Base-by-base conservation (phyloP, 2,888 invertebrate genomes). In the Cephalotes varians region DNA sequence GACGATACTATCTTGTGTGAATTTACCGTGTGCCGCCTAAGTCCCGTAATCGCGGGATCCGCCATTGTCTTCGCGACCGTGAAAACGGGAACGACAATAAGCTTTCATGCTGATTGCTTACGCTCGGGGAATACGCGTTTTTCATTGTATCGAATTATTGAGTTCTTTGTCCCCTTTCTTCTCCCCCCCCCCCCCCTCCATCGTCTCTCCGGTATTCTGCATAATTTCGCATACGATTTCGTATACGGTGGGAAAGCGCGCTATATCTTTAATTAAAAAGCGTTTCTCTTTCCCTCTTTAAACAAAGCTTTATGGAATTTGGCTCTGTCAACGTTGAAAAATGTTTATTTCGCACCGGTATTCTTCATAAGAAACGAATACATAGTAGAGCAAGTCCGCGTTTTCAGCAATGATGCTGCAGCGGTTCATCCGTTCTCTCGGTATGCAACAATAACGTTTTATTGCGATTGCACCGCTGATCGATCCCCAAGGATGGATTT, bases 391-490 rank as follows among this genome's bases (percentile, higher is more conserved):
- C 65, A 49, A 25, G 25, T 10, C 4, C 25, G 18, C 18, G 21
- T 80, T 73, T 80, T 21, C 28, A 77, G 2, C 56, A 5, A 18
- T 10, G 67, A 56, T 25, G 25, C 10, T 15, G 5, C 15, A 1
- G 37, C 60, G 37, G 9, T 40, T 34, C 47, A 62, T 51, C 37
- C 37, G 34, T 25, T 18, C 65, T 65, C 67, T 49, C 47, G 58
- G 47, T 65, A 56, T 51, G 67, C 77, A 82, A 82, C 82, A 82
- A 82, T 82, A 82, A 82, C 82, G 37, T 81, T 81, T 81, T 76
- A 81, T 81, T 76, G 81, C 76, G 77, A 79, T 79, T 76, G 76
- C 79, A 47, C 49, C 73, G 40, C 31, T 76, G 84, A 84, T 74
- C 74, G 81, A 81, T 62, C 62, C 76, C 71, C 34, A 44, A 40